Conservation (phyloP, 2,888 invertebrate species). For the Caradrina kadenii region DNA sequence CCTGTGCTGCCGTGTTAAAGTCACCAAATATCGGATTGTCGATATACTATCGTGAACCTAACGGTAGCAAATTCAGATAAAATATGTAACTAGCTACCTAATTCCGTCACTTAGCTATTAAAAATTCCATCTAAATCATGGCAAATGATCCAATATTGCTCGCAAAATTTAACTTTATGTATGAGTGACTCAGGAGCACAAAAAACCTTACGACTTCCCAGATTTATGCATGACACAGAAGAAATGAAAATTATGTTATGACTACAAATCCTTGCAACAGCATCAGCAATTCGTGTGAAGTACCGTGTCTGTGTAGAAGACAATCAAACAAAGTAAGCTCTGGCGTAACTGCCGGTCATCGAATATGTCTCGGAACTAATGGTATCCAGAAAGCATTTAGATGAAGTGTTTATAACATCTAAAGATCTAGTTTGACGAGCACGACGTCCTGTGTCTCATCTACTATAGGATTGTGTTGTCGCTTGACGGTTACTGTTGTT, state of each 20-base stretch:
- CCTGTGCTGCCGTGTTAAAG: no score
- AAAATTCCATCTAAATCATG: neutral
- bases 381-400: conserved; percentile 39
- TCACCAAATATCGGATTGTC: no score
- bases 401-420: conserved; percentile 56
- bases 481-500: conserved; percentile 7
- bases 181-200: neutral
- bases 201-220: neutral
- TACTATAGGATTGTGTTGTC: conserved; percentile 4
- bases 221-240: neutral
- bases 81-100: neutral
- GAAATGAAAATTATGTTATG: neutral
- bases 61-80: neutral
- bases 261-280: neutral
- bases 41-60: no score
- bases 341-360: conserved; percentile 5
- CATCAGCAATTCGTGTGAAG: neutral
- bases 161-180: neutral
- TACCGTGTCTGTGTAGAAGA: neutral
- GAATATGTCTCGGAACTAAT: conserved; percentile 41
- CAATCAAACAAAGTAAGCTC: conserved; percentile 1
- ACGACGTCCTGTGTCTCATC: conserved; percentile 44
- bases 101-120: neutral
- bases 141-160: neutral
- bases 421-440: conserved; percentile 55